These are phyloP conservation scores for Gastrophryne carolinensis DNA, from an alignment of 2,797 vertebrate genomes.

Conservation along the genomic window DNA sequence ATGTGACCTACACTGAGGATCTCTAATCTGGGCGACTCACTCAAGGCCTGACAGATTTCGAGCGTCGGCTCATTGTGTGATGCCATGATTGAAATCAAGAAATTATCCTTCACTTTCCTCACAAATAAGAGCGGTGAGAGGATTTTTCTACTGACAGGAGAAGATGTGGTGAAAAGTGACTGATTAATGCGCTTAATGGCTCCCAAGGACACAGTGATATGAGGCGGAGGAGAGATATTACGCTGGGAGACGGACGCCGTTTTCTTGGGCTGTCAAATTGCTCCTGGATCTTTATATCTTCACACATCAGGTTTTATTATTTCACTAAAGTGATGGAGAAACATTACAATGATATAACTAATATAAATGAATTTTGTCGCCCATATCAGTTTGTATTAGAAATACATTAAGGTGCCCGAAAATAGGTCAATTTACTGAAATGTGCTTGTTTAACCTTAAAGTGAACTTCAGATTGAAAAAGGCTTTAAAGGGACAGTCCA, in stretches of 20 bases:
- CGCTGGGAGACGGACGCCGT: neutral
- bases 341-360: too few relatives aligned
- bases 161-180: neutral
- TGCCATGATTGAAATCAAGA: conserved; percentile 4
- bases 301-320: neutral
- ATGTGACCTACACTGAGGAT: conserved; percentile 8
- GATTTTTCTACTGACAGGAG: neutral
- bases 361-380: too few relatives aligned
- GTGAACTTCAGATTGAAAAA: too few relatives aligned
- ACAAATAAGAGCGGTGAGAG: neutral
- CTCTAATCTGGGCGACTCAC: neutral
- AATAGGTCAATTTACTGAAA: too few relatives aligned
- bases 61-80: neutral
- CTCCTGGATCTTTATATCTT: neutral
- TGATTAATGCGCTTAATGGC: neutral
- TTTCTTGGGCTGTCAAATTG: neutral
- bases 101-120: conserved; percentile 4
- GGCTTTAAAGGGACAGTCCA: too few relatives aligned
- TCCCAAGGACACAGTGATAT: neutral
- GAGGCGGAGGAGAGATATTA: neutral
- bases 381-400: too few relatives aligned
- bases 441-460: too few relatives aligned
- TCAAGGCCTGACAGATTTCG: neutral
- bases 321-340: too few relatives aligned
- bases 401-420: too few relatives aligned